These are phyloP conservation scores for Varecia variegata DNA, from an alignment of 2,797 vertebrate species.

Conservation along the genomic window DNA sequence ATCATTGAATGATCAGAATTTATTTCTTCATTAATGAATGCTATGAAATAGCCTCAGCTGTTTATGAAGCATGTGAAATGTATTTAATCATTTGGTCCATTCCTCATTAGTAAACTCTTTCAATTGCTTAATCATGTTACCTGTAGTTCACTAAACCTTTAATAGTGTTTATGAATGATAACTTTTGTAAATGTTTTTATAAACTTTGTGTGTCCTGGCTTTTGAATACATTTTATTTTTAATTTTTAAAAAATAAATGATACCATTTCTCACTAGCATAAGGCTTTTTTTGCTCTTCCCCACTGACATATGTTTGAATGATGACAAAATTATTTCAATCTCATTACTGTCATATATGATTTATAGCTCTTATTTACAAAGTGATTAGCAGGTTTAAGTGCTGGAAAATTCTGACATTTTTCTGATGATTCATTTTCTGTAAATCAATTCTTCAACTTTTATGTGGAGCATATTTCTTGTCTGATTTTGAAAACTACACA, in stretches of 20 bases:
- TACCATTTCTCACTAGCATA: constrained; percentile 31
- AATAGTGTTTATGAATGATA: constrained; percentile 34
- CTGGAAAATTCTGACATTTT: constrained; percentile 66
- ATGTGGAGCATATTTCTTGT: constrained; percentile 46
- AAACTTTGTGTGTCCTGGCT: constrained; percentile 34
- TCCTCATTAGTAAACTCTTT: neutral
- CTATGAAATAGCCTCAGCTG: neutral
- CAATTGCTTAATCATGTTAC: neutral
- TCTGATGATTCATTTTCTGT: constrained; percentile 57
- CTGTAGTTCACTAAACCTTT: neutral
- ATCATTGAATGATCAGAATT: neutral
- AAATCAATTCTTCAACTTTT: constrained; percentile 69
- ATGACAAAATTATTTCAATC: constrained; percentile 67
- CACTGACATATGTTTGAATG: constrained; percentile 22
- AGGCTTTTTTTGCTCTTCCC: neutral
- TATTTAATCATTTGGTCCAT: neutral
- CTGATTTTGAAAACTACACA: constrained; percentile 37
- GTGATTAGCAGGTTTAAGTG: constrained; percentile 67
- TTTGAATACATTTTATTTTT: constrained; percentile 57
- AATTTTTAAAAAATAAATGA: constrained; percentile 21
- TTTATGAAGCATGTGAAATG: neutral
- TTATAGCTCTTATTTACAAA: constrained; percentile 71
- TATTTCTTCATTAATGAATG: constrained; percentile 1
- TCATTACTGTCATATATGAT: constrained; percentile 51
- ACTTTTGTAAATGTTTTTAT: constrained; percentile 63